Conservation (phyloP, 2,113 vertebrate species). For the Mobula hypostoma region DNA sequence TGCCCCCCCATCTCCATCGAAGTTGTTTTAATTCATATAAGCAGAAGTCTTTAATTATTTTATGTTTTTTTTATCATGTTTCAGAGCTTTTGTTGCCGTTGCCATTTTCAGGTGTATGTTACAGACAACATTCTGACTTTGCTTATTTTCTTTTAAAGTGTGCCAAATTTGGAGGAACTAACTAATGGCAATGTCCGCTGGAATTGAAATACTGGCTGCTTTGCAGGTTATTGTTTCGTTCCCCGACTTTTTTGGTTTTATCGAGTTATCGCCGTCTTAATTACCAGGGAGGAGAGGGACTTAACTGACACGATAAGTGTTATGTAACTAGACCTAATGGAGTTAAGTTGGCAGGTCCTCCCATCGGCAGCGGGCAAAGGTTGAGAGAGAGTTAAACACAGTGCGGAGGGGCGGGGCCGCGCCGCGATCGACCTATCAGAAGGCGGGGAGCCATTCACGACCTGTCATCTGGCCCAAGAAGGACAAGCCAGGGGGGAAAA, state of each 20-base stretch:
- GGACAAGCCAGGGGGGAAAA: not conserved
- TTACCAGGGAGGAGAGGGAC: not conserved
- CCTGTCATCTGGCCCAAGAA: slow-evolving; percentile 19
- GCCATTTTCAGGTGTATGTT: not conserved
- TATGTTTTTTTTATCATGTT: not conserved
- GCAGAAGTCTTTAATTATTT: too few relatives aligned
- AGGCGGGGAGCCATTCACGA: not conserved
- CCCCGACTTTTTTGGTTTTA: not conserved
- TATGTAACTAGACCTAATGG: not conserved
- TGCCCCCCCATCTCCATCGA: too few relatives aligned
- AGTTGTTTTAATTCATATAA: too few relatives aligned
- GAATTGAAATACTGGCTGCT: not conserved
- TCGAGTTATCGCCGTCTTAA: not conserved
- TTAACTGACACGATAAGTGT: not conserved
- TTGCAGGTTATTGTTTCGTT: not conserved
- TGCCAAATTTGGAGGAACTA: not conserved
- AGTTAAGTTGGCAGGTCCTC: not conserved
- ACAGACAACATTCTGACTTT: not conserved
- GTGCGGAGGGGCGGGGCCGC: not conserved
- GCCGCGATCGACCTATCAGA: not conserved
- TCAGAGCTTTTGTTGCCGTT: not conserved
- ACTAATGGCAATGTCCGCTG: not conserved
- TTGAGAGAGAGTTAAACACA: not conserved
- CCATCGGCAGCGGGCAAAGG: not conserved
- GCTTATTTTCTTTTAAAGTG: not conserved